Percentiles rank a stretch among this genome's conserved stretches.
Evolutionary conservation across 1,140 invertebrate species (phyloP).

Genomic region (Nephila pilipes): DNA sequence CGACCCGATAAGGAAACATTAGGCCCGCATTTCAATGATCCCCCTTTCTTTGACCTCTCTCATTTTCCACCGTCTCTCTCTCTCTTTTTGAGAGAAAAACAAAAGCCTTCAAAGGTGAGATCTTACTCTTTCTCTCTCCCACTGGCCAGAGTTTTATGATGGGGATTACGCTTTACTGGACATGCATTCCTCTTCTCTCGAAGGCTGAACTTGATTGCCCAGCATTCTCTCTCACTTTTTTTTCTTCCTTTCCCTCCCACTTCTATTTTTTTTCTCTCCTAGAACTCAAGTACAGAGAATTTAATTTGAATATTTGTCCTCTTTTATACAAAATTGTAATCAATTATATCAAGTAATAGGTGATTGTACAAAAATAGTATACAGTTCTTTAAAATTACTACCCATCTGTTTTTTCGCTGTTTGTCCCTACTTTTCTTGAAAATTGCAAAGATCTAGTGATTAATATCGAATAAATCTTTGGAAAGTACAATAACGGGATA

Average conservation of each 20-base stretch:
- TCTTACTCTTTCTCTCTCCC: constrained; percentile 61
- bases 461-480: no score
- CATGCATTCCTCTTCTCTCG: constrained; percentile 48
- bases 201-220: constrained; percentile 40
- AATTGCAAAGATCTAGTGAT: no score
- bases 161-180: constrained; percentile 67
- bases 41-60: constrained; percentile 73
- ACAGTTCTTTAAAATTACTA: no score
- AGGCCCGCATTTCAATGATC: constrained; percentile 76
- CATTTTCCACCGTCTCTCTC: constrained; percentile 34
- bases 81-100: no score
- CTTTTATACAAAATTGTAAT: no score
- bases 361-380: no score
- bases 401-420: no score
- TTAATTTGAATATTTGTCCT: neutral
- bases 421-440: no score
- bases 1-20: constrained; percentile 75
- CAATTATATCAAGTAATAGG: no score
- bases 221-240: neutral
- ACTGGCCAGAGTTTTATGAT: constrained; percentile 59
- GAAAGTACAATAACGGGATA: no score
- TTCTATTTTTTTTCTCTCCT: neutral
- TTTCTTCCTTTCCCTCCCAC: neutral
- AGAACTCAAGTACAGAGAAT: neutral
- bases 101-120: constrained; percentile 60